Percentiles rank a stretch among this genome's conserved stretches.
Evolutionary conservation across 2,113 vertebrate species (phyloP).

Genomic region (Ochotona curzoniae): DNA sequence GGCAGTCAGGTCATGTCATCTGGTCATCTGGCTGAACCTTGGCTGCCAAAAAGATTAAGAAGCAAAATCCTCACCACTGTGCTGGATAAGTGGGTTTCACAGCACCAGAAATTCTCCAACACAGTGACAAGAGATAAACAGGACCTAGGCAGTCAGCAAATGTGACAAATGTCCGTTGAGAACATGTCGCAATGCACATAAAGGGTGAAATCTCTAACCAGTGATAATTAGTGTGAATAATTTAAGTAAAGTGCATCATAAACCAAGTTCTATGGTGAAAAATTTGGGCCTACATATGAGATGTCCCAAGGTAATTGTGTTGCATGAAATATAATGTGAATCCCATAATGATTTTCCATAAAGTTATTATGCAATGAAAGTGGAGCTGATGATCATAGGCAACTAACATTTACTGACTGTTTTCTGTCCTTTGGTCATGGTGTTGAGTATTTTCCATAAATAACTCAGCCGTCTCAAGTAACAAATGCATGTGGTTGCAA

Average conservation of each 20-base stretch:
- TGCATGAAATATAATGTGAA: neutral
- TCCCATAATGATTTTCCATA: neutral
- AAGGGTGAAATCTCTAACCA: neutral
- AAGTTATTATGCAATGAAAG: neutral
- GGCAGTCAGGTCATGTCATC: neutral
- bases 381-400: neutral
- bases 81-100: rapidly evolving
- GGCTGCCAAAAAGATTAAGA: neutral
- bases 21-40: too few species aligned
- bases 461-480: slow-evolving; percentile 8
- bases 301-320: neutral
- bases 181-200: neutral
- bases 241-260: neutral
- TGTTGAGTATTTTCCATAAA: slow-evolving; percentile 25
- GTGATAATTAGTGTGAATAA: neutral
- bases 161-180: neutral
- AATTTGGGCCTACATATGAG: neutral
- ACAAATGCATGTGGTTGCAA: neutral
- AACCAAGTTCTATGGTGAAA: neutral
- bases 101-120: neutral
- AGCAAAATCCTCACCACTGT: neutral
- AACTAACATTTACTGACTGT: neutral
- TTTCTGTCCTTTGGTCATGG: neutral
- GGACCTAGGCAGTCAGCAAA: neutral
- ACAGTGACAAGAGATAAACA: neutral